Evolutionary conservation across 2,888 invertebrate genomes (phyloP), one percentile per base, ranked within the genome.

Genomic region (Lasioglossum vierecki): DNA sequence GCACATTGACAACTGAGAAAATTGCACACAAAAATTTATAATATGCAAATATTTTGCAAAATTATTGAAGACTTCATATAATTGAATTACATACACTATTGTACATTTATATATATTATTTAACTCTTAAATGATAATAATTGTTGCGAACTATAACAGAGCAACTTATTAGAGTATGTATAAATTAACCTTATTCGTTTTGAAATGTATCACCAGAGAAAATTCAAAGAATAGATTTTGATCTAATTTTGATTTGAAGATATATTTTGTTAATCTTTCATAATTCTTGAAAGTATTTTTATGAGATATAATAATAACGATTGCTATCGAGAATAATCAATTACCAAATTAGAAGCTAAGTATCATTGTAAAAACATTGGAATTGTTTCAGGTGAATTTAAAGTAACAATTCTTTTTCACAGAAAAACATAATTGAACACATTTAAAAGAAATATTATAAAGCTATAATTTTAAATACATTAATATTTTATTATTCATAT

Each of bases 401-500:
- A 39, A 44, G n/a, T 41, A 44, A 15, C 9, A 35, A 35, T 35
- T 49, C 39, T 49, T 18, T 46, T 74, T 26, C 15, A 4, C 22
- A n/a, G 4, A 15, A 44, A 57, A 46, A n/a, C 39, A 26, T 57
- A 4, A 3, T 15, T 57, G 4, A n/a, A 35, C 18, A 26, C 11
- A 44, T 39, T 44, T 22, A 15, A 79, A 44, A 39, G 30, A 30
- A 35, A 57, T 60, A 13, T 44, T 57, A 70, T 26, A n/a, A 30
- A 70, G n/a, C n/a, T 39, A 49, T 26, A 39, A 8, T 39, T 74
- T n/a, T 60, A 70, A 46, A 13, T 18, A 57, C 49, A 41, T 66
- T 30, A 74, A 41, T 35, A 76, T 41, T 39, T 63, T n/a, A 39
- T 72, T 76, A 79, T 41, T 78, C 26, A n/a, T 70, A 70, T 68